Conservation (phyloP, 2,113 vertebrate species). For the Girardinichthys multiradiatus region DNA sequence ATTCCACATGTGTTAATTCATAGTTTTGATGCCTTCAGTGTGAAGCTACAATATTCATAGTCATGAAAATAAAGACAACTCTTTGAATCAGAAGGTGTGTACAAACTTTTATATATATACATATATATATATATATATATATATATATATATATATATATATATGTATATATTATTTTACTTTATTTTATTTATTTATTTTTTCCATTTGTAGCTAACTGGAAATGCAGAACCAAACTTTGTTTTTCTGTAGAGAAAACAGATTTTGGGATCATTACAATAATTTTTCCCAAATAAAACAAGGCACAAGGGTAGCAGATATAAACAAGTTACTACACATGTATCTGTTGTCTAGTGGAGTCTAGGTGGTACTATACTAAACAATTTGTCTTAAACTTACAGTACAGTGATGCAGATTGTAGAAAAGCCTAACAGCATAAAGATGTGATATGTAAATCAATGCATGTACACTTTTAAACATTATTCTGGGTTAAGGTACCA, state of each 20-base stretch:
- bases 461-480: conserved; percentile 30
- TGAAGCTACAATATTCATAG: too few relatives aligned
- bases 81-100: too few relatives aligned
- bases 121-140: too few relatives aligned
- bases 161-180: too few relatives aligned
- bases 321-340: conserved; percentile 66
- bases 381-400: conserved; percentile 63
- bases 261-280: conserved; percentile 34
- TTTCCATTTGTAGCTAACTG: too few relatives aligned
- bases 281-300: conserved; percentile 57
- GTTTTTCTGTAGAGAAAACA: conserved; percentile 22
- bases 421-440: conserved; percentile 44
- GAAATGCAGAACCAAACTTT: conserved; percentile 17
- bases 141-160: too few relatives aligned
- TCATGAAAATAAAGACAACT: too few relatives aligned
- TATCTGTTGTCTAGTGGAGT: conserved; percentile 59
- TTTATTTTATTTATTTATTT: too few relatives aligned
- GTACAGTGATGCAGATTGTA: conserved; percentile 57
- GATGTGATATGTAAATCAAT: conserved; percentile 58
- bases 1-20: too few relatives aligned
- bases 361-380: conserved; percentile 54
- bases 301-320: conserved; percentile 76
- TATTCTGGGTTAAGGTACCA: conserved; percentile 22
- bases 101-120: too few relatives aligned
- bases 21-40: too few relatives aligned